Evolutionary conservation across 2,888 invertebrate species (phyloP).

Genomic region (Drosophila kanekoi): DNA sequence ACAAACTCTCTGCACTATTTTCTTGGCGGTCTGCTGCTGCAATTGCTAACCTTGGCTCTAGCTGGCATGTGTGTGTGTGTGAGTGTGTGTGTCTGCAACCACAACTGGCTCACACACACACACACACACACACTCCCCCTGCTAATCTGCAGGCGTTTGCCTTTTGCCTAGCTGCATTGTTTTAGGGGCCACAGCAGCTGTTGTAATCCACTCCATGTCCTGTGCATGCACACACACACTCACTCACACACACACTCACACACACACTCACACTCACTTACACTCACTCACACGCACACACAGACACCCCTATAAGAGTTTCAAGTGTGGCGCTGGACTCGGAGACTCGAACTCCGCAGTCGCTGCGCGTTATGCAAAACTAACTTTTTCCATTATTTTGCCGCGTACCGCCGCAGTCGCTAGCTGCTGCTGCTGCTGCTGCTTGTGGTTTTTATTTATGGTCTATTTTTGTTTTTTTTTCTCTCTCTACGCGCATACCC

Average conservation of each 20-base stretch:
- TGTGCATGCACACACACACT: constrained; percentile 32
- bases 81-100: constrained; percentile 43
- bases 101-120: constrained; percentile 36
- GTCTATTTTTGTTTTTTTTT: constrained; percentile 71
- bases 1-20: constrained; percentile 5
- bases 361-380: constrained; percentile 71
- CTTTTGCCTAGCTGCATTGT: constrained; percentile 48
- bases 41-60: constrained; percentile 51
- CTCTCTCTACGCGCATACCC: constrained; percentile 11
- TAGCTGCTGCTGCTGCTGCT: constrained; percentile 39
- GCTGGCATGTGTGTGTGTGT: constrained; percentile 8
- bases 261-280: not conserved
- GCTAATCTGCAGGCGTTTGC: constrained; percentile 38
- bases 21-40: not conserved
- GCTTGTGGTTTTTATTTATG: constrained; percentile 76
- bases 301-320: constrained; percentile 41
- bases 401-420: constrained; percentile 45
- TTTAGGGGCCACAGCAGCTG: constrained; percentile 62
- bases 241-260: constrained; percentile 15
- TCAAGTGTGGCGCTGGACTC: constrained; percentile 65
- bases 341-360: constrained; percentile 24
- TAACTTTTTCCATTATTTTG: constrained; percentile 81
- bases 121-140: constrained; percentile 4
- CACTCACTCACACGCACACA: no score
- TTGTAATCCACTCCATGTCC: constrained; percentile 54